Conservation (phyloP, 2,797 vertebrate species). For the Paramormyrops hopkinsi region DNA sequence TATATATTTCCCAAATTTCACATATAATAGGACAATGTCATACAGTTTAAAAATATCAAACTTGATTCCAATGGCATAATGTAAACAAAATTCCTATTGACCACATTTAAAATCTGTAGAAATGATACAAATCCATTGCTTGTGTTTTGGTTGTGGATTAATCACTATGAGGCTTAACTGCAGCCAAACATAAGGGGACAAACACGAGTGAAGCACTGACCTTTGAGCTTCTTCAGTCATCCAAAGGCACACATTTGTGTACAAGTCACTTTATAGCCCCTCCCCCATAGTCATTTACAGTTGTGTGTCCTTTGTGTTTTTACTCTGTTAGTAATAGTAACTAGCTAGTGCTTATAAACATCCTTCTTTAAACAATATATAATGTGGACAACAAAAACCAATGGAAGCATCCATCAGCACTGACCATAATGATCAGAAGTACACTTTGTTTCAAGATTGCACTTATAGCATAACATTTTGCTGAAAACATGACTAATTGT, state of each 20-base stretch:
- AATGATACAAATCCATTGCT: not conserved
- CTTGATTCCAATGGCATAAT: not conserved
- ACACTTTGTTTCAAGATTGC: constrained; percentile 28
- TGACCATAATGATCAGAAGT: not conserved
- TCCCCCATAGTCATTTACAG: not conserved
- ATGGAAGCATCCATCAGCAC: not conserved
- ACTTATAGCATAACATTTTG: constrained; percentile 46
- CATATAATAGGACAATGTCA: constrained; percentile 16
- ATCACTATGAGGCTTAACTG: not conserved
- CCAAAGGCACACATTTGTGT: not conserved
- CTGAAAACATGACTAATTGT: constrained; percentile 33
- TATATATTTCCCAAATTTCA: constrained; percentile 39
- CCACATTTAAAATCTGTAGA: not conserved
- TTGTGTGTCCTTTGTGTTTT: not conserved
- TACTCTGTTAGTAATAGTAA: not conserved
- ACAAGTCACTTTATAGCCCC: not conserved
- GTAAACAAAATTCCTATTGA: constrained; percentile 3
- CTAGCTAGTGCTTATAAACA: not conserved
- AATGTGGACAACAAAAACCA: not conserved
- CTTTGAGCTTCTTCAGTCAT: not conserved
- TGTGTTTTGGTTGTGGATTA: not conserved
- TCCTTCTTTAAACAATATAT: not conserved
- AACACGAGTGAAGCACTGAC: constrained; percentile 22
- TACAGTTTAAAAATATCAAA: constrained; percentile 2
- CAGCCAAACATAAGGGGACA: constrained; percentile 41